Base-by-base conservation (phyloP, 2,888 invertebrate genomes). In the Ormyrus labotus region DNA sequence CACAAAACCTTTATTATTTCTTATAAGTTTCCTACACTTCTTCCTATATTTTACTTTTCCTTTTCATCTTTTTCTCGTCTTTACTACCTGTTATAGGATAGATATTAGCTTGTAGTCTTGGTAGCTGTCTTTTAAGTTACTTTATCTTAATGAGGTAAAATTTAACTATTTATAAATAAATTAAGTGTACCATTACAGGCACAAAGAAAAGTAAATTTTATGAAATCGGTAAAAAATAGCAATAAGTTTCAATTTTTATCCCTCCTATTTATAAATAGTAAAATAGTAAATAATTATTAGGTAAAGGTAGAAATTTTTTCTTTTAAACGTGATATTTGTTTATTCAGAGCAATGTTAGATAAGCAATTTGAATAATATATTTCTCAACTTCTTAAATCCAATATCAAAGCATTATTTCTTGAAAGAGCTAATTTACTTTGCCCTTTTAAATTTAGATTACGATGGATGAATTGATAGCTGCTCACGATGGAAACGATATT, bases 401-500 rank as follows among this genome's bases (percentile, higher is more conserved):
- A 34, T 34, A 34, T 34, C 34, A 34, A 34, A 34, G 34, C 34
- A 34, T 34, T 34, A 34, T 34, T 34, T 34, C 34, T 34, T 34
- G 2, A 34, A 34, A 34, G 34, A 34, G 34, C 34, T 34, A 34
- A 34, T 34, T 34, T 34, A 34, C 4, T 34, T 34, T 34, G 34
- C 4, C 34, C 34, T 34, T 34, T 34, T 82, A 82, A 83, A 84
- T 87, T 86, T 90, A 96, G 96, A 96, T 96, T 85, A 94, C 95
- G n/a, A 94, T 96, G 94, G 95, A 96, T 82, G 96, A 96, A 85
- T 89, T 95, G 80, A 92, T 94, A n/a, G 92, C 93, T 85, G 95
- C 95, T 65, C 95, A 95, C 88, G 91, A 90, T 61, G 85, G 88
- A 10, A 89, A 90, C 13, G 91, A 91, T 64, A 90, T 91, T 69